Evolutionary conservation across 2,797 vertebrate genomes (phyloP), one percentile per base, ranked within the genome.

Genomic region (Schizopygopsis pylzovi): DNA sequence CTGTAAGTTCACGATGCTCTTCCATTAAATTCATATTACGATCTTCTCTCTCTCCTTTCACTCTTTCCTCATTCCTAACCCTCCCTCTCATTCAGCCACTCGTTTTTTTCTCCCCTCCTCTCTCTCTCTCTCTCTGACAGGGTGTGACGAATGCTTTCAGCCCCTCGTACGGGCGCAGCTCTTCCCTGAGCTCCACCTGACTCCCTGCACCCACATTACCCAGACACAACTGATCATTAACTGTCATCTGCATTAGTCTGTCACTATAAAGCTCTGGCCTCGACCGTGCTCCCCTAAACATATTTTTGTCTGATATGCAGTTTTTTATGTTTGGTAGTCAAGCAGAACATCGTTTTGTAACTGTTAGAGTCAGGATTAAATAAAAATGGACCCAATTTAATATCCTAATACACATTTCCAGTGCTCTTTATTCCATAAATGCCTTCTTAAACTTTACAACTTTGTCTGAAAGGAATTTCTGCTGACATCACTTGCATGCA

Each of bases 21-120:
- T 59, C 94, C 92, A 95, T 95, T 94, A 95, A 95, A 94, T 93
- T 89, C 92, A 94, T 93, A 95, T 95, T 94, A 94, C 84, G 87
- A 90, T 89, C 84, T 88, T 83, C 84, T 84, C 37, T 83, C 68
- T 87, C 61, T 71, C 72, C 63, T 43, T 82, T 41, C 16, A 71
- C 80, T 79, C 49, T 39, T 71, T 88, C 47, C 49, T 79, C 59
- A 71, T 79, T 65, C 61, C 56, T 68, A 65, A 73, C n/a, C 75
- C 43, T 47, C 56, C 47, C 41, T 83, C 80, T 78, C 63, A 85
- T 77, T 88, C 81, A 72, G n/a, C 45, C 56, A 61, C 70, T 82
- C n/a, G 1, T 71, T 81, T 83, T 52, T 78, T 65, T 68, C 70
- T 67, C 65, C 39, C 37, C 67, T 10, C n/a, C 67, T 41, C 12